Base-by-base conservation (phyloP, 2,797 vertebrate species). In the Masticophis lateralis region DNA sequence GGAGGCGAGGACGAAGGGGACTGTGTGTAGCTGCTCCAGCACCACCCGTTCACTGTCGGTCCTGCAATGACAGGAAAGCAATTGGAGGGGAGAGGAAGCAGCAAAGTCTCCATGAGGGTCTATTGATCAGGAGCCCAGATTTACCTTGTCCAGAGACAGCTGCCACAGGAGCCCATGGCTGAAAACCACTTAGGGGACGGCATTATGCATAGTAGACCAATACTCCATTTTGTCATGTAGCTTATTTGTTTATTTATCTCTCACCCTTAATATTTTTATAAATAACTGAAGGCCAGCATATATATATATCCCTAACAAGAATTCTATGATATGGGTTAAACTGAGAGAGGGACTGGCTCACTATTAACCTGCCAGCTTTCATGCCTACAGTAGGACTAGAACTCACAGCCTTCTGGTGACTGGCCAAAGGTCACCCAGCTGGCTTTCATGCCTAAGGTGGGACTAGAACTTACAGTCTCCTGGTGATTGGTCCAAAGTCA, bases 41-140 rank as follows among this genome's bases (percentile, higher is more conserved):
- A 99, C 94, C 88, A 98, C 96, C n/a, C 97, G 97, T 91, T 98
- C 98, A 0, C 97, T 98, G 95, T 99, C 98, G 0, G 93, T 98
- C 98, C 99, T 99, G 97, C 86, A 95, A 89, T 32, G 1, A 0
- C 59, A 57, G 37, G 0, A 95, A 53, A 93, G 32, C 0, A 0
- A 27, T 1, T 43, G 86, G 5, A 37, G 12, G n/a, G 51, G 43
- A 56, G 63, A 56, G 63, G 51, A 28, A 7, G 0, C 11, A 4
- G 16, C n/a, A 4, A 2, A 59, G 27, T 5, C 28, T 9, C 22
- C 10, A 2, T 13, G 7, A 88, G 27, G 7, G 27, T 18, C 2
- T 74, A 0, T 2, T 74, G 69, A 43, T 37, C 32, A 9, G 7
- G 8, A 37, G 69, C 32, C 32, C 69, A 43, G 69, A 43, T 43